A percentile compares a stretch with the other conserved stretches of the same genome.
phyloP scores from a whole-genome alignment of 92 coral and sea anemone genomes.

The Porites divaricata region DNA sequence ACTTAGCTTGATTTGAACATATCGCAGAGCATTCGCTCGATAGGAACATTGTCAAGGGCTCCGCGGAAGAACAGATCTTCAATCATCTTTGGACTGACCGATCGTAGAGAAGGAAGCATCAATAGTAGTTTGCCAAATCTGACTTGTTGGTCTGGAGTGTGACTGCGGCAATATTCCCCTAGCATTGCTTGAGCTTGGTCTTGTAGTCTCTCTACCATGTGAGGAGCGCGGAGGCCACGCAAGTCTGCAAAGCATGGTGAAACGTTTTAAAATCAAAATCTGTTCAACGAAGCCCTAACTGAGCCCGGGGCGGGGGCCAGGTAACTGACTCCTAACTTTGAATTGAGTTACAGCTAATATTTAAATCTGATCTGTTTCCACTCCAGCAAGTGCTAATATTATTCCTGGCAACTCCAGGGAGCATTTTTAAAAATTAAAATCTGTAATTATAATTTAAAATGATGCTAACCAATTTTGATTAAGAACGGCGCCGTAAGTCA shows the following conservation, averaged over 20 bases:
- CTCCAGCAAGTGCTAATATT: too few species aligned
- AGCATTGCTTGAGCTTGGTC: slow-evolving; percentile 99
- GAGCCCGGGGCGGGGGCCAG: too few species aligned
- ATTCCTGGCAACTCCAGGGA: too few species aligned
- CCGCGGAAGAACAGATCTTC: slow-evolving; percentile 97
- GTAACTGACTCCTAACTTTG: too few species aligned
- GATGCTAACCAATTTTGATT: too few species aligned
- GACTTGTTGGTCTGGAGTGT: slow-evolving; percentile 85
- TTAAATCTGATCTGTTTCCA: too few species aligned
- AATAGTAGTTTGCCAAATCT: slow-evolving; percentile 95
- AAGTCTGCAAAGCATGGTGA: slow-evolving; percentile 68
- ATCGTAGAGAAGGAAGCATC: slow-evolving; percentile 89
- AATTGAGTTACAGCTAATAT: too few species aligned
- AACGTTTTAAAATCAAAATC: neutral
- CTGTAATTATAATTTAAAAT: too few species aligned
- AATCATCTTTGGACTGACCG: slow-evolving; percentile 94
- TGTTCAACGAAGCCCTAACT: too few species aligned
- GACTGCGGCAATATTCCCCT: slow-evolving; percentile 94
- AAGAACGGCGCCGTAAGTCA: too few species aligned
- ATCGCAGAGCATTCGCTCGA: slow-evolving; percentile 98
- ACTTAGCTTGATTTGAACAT: slow-evolving; percentile 87
- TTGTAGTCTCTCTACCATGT: slow-evolving; percentile 90
- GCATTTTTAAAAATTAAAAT: too few species aligned
- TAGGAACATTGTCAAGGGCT: slow-evolving; percentile 90
- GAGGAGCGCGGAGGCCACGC: slow-evolving; percentile 98